A percentile compares a stretch with the other conserved stretches of the same genome.
Evolutionary conservation across 2,113 vertebrate genomes (phyloP).

Genomic region (Talpa occidentalis): DNA sequence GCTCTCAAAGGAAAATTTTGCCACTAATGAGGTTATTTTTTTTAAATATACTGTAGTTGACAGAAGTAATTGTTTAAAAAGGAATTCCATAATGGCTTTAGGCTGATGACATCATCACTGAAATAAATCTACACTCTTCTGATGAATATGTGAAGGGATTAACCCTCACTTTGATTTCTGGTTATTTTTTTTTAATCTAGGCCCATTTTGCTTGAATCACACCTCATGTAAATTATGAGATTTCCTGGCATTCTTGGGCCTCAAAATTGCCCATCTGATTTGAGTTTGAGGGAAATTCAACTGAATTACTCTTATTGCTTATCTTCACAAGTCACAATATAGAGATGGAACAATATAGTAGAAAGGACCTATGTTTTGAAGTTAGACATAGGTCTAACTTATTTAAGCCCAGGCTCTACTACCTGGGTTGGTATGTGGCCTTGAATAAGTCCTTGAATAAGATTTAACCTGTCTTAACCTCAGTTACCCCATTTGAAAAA

Average conservation of each 20-base stretch:
- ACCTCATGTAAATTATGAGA: neutral
- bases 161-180: neutral
- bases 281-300: neutral
- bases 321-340: neutral
- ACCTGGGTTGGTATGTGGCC: accelerated
- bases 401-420: neutral
- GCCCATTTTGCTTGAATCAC: neutral
- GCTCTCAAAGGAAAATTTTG: neutral
- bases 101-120: neutral
- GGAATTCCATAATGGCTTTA: neutral
- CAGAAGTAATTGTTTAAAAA: neutral
- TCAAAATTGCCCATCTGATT: neutral
- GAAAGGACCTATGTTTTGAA: neutral
- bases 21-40: neutral
- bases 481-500: neutral
- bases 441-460: neutral
- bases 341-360: neutral
- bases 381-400: neutral
- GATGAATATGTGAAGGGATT: neutral
- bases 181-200: neutral
- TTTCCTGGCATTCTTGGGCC: neutral
- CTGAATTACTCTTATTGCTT: neutral
- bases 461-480: neutral
- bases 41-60: neutral
- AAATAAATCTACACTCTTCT: neutral